Evolutionary conservation across 2,113 vertebrate genomes (phyloP).

Genomic region (Pedionomus torquatus): DNA sequence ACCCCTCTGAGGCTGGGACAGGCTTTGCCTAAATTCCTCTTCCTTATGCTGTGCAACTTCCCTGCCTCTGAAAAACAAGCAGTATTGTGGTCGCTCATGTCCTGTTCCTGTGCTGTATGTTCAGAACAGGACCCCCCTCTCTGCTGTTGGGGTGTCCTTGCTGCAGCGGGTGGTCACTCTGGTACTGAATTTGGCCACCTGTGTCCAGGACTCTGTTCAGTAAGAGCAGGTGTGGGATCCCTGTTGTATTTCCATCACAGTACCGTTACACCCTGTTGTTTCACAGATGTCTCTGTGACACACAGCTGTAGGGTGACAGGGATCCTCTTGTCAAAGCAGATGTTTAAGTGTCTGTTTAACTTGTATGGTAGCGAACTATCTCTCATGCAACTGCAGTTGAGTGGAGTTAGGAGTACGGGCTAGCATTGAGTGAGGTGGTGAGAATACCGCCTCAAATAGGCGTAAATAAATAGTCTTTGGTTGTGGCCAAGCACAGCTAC

Average conservation of each 20-base stretch:
- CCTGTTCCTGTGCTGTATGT: rapidly evolving
- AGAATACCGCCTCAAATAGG: not conserved
- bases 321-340: not conserved
- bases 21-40: not conserved
- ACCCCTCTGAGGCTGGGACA: too few relatives aligned
- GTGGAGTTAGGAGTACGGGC: not conserved
- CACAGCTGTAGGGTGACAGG: not conserved
- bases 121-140: not conserved
- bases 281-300: not conserved
- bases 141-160: not conserved
- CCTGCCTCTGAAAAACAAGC: not conserved
- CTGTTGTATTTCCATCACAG: not conserved
- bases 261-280: not conserved
- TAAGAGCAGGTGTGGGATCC: not conserved
- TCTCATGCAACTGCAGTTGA: not conserved
- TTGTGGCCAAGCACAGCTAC: not conserved
- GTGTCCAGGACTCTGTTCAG: not conserved
- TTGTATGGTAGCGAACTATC: not conserved
- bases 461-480: not conserved
- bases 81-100: rapidly evolving
- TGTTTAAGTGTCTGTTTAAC: not conserved
- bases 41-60: not conserved
- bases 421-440: not conserved
- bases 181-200: not conserved
- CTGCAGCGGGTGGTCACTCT: not conserved